These are phyloP conservation scores for Hydropsyche betteni DNA, from an alignment of 2,888 invertebrate genomes.

Conservation along the genomic window DNA sequence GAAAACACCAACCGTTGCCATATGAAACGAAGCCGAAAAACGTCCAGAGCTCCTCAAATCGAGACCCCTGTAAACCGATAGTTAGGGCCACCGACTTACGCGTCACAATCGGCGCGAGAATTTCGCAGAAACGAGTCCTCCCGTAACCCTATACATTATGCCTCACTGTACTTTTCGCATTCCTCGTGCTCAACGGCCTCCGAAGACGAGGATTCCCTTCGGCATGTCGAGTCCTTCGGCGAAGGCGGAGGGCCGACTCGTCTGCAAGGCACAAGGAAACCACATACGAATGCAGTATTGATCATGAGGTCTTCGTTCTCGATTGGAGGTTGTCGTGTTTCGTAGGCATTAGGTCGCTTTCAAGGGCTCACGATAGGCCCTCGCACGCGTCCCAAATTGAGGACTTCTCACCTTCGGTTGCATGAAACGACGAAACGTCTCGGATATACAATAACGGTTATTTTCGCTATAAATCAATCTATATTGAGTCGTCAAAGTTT, in stretches of 20 bases:
- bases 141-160: conserved; percentile 33
- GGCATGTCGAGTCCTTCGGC: neutral
- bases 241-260: neutral
- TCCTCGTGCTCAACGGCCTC: conserved; percentile 39
- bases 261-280: neutral
- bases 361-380: conserved; percentile 22
- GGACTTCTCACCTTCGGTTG: conserved; percentile 30
- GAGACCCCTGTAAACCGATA: conserved; percentile 36
- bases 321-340: conserved; percentile 7
- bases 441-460: neutral
- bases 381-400: conserved; percentile 2
- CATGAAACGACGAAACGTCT: conserved; percentile 7
- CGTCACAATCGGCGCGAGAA: conserved; percentile 41
- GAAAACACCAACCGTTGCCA: too few species aligned
- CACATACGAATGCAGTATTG: neutral
- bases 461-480: too few species aligned
- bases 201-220: neutral
- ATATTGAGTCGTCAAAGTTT: too few species aligned
- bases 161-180: conserved; percentile 27
- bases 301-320: conserved; percentile 10
- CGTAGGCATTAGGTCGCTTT: conserved; percentile 15
- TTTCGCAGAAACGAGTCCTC: conserved; percentile 39
- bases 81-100: conserved; percentile 43
- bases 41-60: neutral
- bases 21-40: too few species aligned